Evolutionary conservation across 2,888 invertebrate species (phyloP).

Genomic region (Tipula helvola): DNA sequence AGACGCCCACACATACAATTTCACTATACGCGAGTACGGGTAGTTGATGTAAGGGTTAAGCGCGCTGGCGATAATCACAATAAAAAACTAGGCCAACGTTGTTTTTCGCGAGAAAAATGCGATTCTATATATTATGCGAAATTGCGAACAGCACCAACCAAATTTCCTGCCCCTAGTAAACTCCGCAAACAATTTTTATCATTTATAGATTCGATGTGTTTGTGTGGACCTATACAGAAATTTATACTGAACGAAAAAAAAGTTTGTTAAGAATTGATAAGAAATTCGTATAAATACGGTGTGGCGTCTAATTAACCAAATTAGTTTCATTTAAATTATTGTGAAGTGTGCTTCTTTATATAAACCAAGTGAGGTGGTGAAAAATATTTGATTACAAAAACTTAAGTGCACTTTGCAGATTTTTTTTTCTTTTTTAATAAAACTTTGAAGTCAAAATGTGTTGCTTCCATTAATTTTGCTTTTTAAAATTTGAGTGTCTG

Average conservation of each 20-base stretch:
- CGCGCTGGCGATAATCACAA: not conserved
- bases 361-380: not conserved
- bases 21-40: not conserved
- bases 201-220: not conserved
- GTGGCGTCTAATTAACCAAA: not conserved
- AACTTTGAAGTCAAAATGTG: not conserved
- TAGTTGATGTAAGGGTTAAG: not conserved
- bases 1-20: not conserved
- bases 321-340: not conserved
- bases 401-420: not conserved
- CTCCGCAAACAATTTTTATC: not conserved
- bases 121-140: not conserved
- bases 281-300: not conserved
- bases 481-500: not conserved
- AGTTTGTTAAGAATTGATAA: not conserved
- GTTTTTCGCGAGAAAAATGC: not conserved
- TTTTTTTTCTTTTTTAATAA: not conserved
- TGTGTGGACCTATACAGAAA: not conserved
- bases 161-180: not conserved
- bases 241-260: not conserved
- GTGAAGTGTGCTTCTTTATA: not conserved
- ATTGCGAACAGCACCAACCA: not conserved
- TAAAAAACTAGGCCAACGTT: not conserved
- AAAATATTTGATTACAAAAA: not conserved
- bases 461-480: not conserved